Conservation (phyloP, 2,113 vertebrate species). For the Sinocyclocheilus anophthalmus region DNA sequence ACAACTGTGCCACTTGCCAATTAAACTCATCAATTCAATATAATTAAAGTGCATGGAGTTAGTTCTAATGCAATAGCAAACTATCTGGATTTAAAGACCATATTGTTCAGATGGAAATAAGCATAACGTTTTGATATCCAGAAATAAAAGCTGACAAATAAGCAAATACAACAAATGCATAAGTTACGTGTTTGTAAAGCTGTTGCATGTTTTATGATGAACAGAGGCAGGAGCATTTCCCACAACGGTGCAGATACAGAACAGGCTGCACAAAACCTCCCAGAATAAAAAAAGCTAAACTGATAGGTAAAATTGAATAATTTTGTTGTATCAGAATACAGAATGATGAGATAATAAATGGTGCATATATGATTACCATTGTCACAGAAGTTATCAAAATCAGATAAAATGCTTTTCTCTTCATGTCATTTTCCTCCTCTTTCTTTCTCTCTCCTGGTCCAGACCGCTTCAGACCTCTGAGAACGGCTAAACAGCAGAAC, state of each 20-base stretch:
- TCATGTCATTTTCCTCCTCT: conserved; percentile 27
- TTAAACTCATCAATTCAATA: background rate
- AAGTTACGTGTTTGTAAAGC: background rate
- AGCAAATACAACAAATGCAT: background rate
- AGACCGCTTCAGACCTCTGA: conserved; percentile 31
- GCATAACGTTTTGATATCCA: background rate
- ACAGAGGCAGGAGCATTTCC: background rate
- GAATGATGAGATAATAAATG: background rate
- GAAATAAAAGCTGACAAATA: background rate
- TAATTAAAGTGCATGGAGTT: background rate
- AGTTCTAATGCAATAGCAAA: background rate
- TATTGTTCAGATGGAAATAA: background rate
- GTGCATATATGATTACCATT: conserved; percentile 27
- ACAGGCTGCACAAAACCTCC: background rate
- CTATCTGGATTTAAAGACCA: background rate
- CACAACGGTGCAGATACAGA: background rate
- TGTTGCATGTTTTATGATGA: background rate
- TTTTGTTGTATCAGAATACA: background rate
- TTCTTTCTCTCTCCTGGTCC: conserved; percentile 1
- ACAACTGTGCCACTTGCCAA: background rate
- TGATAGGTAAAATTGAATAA: background rate
- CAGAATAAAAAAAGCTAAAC: background rate
- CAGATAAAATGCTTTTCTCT: background rate
- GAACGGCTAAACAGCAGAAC: conserved; percentile 38
- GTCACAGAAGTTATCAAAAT: conserved; percentile 30